A percentile compares a stretch with the other conserved stretches of the same genome.
These are phyloP conservation scores for Tipula unca DNA, from an alignment of 2,888 invertebrate species.

Conservation along the genomic window DNA sequence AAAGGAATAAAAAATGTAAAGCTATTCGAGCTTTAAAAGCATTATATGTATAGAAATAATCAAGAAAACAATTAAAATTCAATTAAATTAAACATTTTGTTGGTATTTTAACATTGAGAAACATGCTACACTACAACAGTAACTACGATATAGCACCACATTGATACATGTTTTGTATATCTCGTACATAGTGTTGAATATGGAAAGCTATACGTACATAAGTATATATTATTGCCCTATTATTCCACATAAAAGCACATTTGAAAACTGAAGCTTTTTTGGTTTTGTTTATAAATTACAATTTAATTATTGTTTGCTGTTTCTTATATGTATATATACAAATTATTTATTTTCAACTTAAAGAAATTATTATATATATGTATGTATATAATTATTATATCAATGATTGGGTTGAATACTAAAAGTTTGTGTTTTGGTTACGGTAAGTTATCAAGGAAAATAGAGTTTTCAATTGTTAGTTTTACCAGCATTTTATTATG, in stretches of 20 bases:
- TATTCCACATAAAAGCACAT: neutral
- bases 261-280: neutral
- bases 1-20: neutral
- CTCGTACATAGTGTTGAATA: neutral
- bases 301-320: neutral
- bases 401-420: neutral
- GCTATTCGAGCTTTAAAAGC: neutral
- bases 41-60: neutral
- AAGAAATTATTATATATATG: neutral
- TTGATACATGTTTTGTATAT: neutral
- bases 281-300: neutral
- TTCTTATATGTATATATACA: neutral
- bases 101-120: neutral
- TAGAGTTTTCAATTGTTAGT: neutral
- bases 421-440: neutral
- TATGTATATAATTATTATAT: neutral
- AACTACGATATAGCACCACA: neutral
- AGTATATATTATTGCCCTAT: neutral
- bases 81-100: constrained; percentile 3
- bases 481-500: neutral
- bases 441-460: neutral
- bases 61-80: neutral
- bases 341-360: neutral
- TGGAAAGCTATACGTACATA: neutral
- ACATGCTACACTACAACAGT: neutral